Base-by-base conservation (phyloP, 1,140 invertebrate genomes). In the Adoxophyes honmai region DNA sequence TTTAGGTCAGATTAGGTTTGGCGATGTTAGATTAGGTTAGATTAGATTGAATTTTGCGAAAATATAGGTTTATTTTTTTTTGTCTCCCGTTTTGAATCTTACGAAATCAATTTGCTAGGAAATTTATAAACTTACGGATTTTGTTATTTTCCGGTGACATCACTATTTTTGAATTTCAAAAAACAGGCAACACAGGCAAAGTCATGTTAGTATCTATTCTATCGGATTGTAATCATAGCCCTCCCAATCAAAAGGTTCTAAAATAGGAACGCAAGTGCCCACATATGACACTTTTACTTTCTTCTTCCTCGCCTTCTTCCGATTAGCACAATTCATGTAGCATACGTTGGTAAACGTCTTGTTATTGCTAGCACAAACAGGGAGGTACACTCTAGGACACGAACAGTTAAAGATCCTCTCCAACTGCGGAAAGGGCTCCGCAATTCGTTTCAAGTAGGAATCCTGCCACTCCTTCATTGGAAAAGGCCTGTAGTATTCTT, bases 381-480 rank as follows among this genome's bases (percentile, higher is more conserved):
- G 78, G 0, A 78, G 38, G 37, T 82, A 78, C 10, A 78, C 59
- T n/a, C 77, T 65, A 0, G 79, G 77, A 35, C 79, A 82, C 0
- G 63, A 15, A 14, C 79, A 82, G 1, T 70, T 28, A 6, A 28
- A 58, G n/a, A 80, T 75, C 1, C 42, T 38, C 14, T 79, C 75
- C n/a, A 81, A n/a, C 0, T 57, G 53, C 7, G 73, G 74, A 2
- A 81, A 9, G 1, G 37, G 21, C 28, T 79, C 78, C 7, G 28
- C 21, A 1, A 73, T 34, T 4, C 15, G 34, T 34, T 28, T 28
- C 38, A 72, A 60, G 15, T 74, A 78, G 21, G 54, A 70, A 11
- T 0, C 1, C 42, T 13, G n/a, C 42, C 42, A 48, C 5, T 33
- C 16, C 0, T 10, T 0, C 1, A 21, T 7, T 8, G 0, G 0